Percentiles rank a stretch among this genome's conserved stretches.
Conservation (phyloP, 2,113 vertebrate genomes). For the Stigmatopora argus region DNA sequence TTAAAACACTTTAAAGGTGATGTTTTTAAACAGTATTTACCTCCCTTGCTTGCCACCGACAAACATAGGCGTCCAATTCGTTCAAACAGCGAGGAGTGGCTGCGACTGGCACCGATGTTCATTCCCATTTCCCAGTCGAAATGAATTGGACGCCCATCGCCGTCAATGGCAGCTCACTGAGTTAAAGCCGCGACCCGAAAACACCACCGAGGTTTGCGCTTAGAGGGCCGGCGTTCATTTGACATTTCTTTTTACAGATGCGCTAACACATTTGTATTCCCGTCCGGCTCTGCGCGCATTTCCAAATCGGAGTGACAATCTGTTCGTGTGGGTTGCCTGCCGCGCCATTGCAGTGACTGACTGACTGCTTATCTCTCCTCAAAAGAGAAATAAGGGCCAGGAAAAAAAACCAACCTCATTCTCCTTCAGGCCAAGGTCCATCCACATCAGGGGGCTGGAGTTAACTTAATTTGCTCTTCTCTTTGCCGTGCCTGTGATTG, state of each 20-base stretch:
- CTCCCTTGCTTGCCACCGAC: too few relatives aligned
- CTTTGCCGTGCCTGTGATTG: conserved; percentile 20
- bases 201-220: conserved; percentile 21
- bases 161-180: too few relatives aligned
- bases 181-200: too few relatives aligned
- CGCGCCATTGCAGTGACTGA: conserved; percentile 7
- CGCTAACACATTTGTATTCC: conserved; percentile 24
- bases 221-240: conserved; percentile 3
- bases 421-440: conserved; percentile 7
- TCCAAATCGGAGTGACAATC: conserved; percentile 39
- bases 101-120: too few relatives aligned
- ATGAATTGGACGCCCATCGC: too few relatives aligned
- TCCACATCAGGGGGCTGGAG: conserved; percentile 1
- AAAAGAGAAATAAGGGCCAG: conserved; percentile 19
- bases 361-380: conserved; percentile 21
- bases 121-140: too few relatives aligned
- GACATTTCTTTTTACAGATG: conserved; percentile 16
- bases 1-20: too few relatives aligned
- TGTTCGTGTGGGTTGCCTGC: conserved; percentile 40
- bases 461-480: background rate
- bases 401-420: conserved; percentile 10
- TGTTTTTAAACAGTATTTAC: too few relatives aligned
- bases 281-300: conserved; percentile 3
- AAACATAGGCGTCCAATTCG: too few relatives aligned
- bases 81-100: too few relatives aligned